Evolutionary conservation across 2,888 invertebrate genomes (phyloP).

Genomic region (Lomographa bimaculata): DNA sequence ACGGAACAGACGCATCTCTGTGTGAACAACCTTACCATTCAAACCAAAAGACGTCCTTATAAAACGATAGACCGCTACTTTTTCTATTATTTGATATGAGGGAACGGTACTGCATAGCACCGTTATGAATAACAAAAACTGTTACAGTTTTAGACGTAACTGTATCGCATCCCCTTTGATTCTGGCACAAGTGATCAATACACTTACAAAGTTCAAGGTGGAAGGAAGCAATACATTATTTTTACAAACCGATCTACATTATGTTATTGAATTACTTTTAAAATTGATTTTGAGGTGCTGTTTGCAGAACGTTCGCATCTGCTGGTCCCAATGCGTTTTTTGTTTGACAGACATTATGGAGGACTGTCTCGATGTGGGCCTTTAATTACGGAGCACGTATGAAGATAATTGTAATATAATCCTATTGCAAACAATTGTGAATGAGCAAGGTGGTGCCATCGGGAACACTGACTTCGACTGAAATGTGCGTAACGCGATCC

Average conservation of each 20-base stretch:
- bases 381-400: slow-evolving; percentile 77
- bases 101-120: slow-evolving; percentile 62
- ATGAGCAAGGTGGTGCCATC: slow-evolving; percentile 64
- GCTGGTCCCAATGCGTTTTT: slow-evolving; percentile 61
- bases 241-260: slow-evolving; percentile 73
- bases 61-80: slow-evolving; percentile 71
- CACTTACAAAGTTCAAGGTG: slow-evolving; percentile 63
- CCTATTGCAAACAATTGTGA: slow-evolving; percentile 72
- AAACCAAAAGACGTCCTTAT: slow-evolving; percentile 63
- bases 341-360: slow-evolving; percentile 54
- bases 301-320: slow-evolving; percentile 76
- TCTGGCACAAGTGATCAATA: slow-evolving; percentile 43
- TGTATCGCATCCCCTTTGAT: slow-evolving; percentile 61
- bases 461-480: slow-evolving; percentile 47
- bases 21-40: slow-evolving; percentile 73
- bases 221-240: slow-evolving; percentile 81
- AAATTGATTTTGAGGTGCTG: slow-evolving; percentile 66
- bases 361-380: slow-evolving; percentile 72
- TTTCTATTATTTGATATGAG: slow-evolving; percentile 63
- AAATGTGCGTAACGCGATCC: slow-evolving; percentile 59
- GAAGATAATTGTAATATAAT: slow-evolving; percentile 81
- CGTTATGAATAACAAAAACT: slow-evolving; percentile 73
- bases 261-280: slow-evolving; percentile 82
- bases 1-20: slow-evolving; percentile 67
- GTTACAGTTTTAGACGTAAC: slow-evolving; percentile 80